Evolutionary conservation across 2,113 vertebrate genomes (phyloP).

Genomic region (Solea solea): DNA sequence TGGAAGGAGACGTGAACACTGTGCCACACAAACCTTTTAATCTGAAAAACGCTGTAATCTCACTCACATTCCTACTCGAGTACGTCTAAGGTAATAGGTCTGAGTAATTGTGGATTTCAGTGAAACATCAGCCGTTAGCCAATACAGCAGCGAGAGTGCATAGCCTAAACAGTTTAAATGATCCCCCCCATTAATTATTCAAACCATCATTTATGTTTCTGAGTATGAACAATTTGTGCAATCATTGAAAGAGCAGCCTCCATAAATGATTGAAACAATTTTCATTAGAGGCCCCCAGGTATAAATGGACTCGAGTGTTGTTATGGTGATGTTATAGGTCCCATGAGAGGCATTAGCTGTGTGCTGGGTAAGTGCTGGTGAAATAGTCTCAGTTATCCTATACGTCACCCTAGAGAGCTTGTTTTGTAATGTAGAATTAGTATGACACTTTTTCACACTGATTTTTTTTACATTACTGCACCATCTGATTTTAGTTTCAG

Average conservation of each 20-base stretch:
- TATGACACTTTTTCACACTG: constrained; percentile 24
- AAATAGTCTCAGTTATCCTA: constrained; percentile 32
- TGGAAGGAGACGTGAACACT: constrained; percentile 1
- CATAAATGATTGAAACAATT: constrained; percentile 63
- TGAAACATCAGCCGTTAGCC: constrained; percentile 9
- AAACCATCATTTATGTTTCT: constrained; percentile 50
- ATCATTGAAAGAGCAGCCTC: constrained; percentile 57
- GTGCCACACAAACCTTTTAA: constrained; percentile 7
- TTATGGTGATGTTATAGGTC: constrained; percentile 63
- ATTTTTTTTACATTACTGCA: constrained; percentile 22
- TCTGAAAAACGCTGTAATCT: constrained; percentile 1
- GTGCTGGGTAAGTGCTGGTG: constrained; percentile 53
- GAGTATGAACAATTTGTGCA: constrained; percentile 45
- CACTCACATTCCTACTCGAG: neutral
- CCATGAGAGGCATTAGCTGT: constrained; percentile 63
- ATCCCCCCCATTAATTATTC: constrained; percentile 58
- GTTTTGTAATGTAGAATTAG: constrained; percentile 57
- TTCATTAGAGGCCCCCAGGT: constrained; percentile 53
- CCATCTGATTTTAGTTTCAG: constrained; percentile 13
- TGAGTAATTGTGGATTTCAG: constrained; percentile 2
- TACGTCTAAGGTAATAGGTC: neutral
- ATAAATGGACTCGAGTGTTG: constrained; percentile 68
- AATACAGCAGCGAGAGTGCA: neutral
- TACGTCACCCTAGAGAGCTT: constrained; percentile 52
- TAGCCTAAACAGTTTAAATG: constrained; percentile 32